A percentile compares a stretch with the other conserved stretches of the same genome.
phyloP scores from a whole-genome alignment of 64 coral and sea anemone genomes.

The Exaiptasia diaphana region DNA sequence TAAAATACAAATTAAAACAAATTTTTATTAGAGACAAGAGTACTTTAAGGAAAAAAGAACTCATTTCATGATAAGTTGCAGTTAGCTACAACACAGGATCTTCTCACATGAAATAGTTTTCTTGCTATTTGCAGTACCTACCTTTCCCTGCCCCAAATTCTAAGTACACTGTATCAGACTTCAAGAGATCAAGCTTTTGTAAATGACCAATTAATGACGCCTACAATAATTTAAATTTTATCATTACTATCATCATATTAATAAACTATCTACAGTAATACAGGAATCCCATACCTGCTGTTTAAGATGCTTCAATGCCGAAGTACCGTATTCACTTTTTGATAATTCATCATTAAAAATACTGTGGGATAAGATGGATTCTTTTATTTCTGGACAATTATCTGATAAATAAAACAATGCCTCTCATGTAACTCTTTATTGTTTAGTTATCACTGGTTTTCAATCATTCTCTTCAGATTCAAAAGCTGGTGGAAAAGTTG shows the following conservation, averaged over 20 bases:
- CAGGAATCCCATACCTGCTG: slow-evolving; percentile 56
- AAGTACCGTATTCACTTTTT: background rate
- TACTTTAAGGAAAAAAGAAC: no score
- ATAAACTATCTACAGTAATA: background rate
- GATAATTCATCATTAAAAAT: slow-evolving; percentile 48
- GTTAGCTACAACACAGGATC: no score
- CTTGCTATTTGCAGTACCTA: no score
- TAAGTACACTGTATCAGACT: slow-evolving; percentile 65
- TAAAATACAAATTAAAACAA: slow-evolving; percentile 1
- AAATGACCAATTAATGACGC: slow-evolving; percentile 88
- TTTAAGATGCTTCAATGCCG: slow-evolving; percentile 70
- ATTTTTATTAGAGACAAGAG: background rate
- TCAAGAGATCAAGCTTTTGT: slow-evolving; percentile 46
- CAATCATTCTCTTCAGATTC: no score
- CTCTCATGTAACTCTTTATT: background rate
- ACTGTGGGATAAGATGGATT: slow-evolving; percentile 51
- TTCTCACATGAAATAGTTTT: no score
- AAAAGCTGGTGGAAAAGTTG: no score
- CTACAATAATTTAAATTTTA: background rate
- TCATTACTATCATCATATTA: background rate
- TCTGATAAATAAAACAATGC: slow-evolving; percentile 12
- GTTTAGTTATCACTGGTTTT: background rate
- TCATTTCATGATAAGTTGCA: no score
- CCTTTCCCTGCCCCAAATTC: slow-evolving; percentile 96
- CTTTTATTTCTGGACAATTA: slow-evolving; percentile 29